These are phyloP conservation scores for Papilio polytes DNA, from an alignment of 1,140 invertebrate species.

Conservation along the genomic window DNA sequence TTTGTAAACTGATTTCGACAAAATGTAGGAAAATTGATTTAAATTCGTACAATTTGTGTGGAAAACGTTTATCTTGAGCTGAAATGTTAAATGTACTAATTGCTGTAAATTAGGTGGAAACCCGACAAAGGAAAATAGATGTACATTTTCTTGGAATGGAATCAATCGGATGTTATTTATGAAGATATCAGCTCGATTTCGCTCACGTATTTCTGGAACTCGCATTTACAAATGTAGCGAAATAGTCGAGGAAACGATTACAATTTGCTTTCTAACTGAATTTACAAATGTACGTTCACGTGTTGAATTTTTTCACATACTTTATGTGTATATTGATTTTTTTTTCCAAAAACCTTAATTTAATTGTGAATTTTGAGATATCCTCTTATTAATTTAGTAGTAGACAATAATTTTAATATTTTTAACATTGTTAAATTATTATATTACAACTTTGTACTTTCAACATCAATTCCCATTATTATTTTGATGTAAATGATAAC, in stretches of 20 bases:
- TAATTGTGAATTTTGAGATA: too few species aligned
- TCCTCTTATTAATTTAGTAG: too few species aligned
- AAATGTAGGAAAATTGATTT: too few species aligned
- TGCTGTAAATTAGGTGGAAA: conserved; percentile 6
- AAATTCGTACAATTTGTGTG: background rate
- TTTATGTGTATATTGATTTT: background rate
- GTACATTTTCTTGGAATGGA: conserved; percentile 19
- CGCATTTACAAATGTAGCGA: conserved; percentile 17
- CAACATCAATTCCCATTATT: too few species aligned
- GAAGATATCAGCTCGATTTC: conserved; percentile 21
- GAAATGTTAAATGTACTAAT: conserved; percentile 14
- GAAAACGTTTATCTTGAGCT: background rate
- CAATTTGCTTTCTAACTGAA: conserved; percentile 18
- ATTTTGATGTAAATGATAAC: too few species aligned
- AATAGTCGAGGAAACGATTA: conserved; percentile 21
- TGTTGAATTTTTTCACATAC: background rate
- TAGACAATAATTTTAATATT: too few species aligned
- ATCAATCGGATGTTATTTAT: conserved; percentile 28
- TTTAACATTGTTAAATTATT: too few species aligned
- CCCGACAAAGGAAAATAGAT: conserved; percentile 4
- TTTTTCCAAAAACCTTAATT: background rate
- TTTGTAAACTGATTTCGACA: too few species aligned
- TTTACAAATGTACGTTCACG: background rate
- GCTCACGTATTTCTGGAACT: background rate
- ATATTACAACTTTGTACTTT: too few species aligned